Evolutionary conservation across 2,113 vertebrate species (phyloP).

Genomic region (Fulica atra): DNA sequence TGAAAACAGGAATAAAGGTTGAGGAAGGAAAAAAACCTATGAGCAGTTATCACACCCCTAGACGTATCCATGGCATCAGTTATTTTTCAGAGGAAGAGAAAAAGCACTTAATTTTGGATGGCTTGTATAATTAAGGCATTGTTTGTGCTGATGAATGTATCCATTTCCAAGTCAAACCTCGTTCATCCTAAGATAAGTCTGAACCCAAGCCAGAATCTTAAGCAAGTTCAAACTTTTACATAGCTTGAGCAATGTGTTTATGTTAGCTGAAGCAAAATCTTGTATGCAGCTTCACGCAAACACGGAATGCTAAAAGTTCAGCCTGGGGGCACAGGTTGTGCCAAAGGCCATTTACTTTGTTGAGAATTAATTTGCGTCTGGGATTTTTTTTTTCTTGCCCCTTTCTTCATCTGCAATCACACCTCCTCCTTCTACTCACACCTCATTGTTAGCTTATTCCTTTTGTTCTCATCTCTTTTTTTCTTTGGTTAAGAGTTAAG

Average conservation of each 20-base stretch:
- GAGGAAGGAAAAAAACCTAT: not conserved
- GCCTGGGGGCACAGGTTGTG: not conserved
- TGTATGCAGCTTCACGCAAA: not conserved
- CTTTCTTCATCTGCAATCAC: not conserved
- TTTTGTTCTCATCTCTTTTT: not conserved
- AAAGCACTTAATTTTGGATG: not conserved
- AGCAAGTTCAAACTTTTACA: not conserved
- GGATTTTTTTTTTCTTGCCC: not conserved
- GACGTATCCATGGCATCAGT: not conserved
- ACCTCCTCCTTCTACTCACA: not conserved
- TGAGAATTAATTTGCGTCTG: not conserved
- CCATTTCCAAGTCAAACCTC: not conserved
- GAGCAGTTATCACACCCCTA: not conserved
- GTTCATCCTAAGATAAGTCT: not conserved
- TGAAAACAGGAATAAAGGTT: not conserved
- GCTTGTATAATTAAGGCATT: not conserved
- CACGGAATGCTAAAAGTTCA: not conserved
- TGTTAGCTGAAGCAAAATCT: not conserved
- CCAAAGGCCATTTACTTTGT: not conserved
- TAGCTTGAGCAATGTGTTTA: not conserved
- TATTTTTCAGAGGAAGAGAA: not conserved
- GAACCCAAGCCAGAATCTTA: not conserved
- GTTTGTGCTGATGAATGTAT: not conserved
- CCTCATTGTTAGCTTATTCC: not conserved
- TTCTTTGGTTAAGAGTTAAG: constrained; percentile 24